Conservation (phyloP, 2,113 vertebrate species). For the Neolamprologus variostigma region DNA sequence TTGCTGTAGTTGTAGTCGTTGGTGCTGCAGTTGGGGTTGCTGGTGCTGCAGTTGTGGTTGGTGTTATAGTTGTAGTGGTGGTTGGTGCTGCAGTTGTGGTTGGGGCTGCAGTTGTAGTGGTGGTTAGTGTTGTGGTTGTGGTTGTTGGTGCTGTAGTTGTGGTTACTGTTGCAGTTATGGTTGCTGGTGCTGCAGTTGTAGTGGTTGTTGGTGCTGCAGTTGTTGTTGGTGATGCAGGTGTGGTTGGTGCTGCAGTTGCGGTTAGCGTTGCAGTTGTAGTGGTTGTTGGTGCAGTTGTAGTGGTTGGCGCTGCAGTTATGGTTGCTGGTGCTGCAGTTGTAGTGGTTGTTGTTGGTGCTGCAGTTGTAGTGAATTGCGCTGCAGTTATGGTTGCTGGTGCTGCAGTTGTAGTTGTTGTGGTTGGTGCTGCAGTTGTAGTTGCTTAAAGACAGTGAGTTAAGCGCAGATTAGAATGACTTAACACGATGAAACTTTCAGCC, state of each 20-base stretch:
- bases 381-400: accelerated
- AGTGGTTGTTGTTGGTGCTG: too few species aligned
- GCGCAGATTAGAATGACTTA: neutral
- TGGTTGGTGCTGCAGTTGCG: too few species aligned
- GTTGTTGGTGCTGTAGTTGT: too few species aligned
- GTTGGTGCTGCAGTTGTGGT: too few species aligned
- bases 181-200: too few species aligned
- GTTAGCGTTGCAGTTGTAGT: accelerated
- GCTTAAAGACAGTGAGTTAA: neutral
- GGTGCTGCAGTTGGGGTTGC: too few species aligned
- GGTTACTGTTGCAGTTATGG: accelerated
- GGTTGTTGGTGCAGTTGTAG: accelerated
- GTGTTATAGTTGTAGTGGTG: too few species aligned
- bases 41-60: too few species aligned
- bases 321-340: accelerated
- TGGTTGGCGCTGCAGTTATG: too few species aligned
- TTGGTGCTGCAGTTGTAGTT: neutral
- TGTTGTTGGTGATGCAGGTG: too few species aligned
- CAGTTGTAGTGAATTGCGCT: accelerated
- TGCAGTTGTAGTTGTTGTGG: neutral
- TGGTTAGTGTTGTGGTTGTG: accelerated
- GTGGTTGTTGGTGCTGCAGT: accelerated
- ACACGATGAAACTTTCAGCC: neutral
- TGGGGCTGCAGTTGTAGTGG: accelerated
- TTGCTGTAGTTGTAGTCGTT: accelerated